These are phyloP conservation scores for Poeciliopsis gracilis DNA, from an alignment of 2,797 vertebrate species.

Conservation along the genomic window DNA sequence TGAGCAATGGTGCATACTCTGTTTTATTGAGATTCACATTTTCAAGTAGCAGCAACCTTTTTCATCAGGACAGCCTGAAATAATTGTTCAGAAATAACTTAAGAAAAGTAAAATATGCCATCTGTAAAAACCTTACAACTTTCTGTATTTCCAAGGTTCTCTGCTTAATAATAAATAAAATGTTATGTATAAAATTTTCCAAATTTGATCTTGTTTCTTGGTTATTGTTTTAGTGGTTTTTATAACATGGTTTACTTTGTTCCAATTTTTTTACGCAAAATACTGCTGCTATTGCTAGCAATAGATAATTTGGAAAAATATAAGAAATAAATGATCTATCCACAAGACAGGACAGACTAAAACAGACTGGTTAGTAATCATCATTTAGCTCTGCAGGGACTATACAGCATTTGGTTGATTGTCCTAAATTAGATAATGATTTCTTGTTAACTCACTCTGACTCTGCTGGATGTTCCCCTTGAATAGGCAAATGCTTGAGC, in stretches of 20 bases:
- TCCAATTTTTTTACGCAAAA: background rate
- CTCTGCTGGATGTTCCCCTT: background rate
- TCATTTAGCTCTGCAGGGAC: background rate
- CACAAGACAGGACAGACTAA: background rate
- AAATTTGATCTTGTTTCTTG: background rate
- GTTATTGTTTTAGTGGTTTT: background rate
- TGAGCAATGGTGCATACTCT: background rate
- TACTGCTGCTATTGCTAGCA: background rate
- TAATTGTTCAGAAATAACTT: background rate
- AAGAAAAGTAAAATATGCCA: background rate
- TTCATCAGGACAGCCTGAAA: background rate
- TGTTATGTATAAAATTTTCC: background rate
- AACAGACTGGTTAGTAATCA: background rate
- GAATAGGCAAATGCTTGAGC: background rate
- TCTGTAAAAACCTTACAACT: background rate
- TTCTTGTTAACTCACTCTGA: conserved; percentile 2
- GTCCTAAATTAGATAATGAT: background rate
- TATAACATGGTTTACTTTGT: background rate
- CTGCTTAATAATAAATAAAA: background rate
- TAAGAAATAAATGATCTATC: background rate
- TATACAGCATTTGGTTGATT: conserved; percentile 6
- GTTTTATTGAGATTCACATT: background rate
- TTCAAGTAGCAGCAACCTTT: background rate
- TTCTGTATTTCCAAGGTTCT: background rate
- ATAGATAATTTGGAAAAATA: background rate